A percentile compares a stretch with the other conserved stretches of the same genome.
These are phyloP conservation scores for Artibeus lituratus DNA, from an alignment of 2,797 vertebrate genomes.

Conservation along the genomic window DNA sequence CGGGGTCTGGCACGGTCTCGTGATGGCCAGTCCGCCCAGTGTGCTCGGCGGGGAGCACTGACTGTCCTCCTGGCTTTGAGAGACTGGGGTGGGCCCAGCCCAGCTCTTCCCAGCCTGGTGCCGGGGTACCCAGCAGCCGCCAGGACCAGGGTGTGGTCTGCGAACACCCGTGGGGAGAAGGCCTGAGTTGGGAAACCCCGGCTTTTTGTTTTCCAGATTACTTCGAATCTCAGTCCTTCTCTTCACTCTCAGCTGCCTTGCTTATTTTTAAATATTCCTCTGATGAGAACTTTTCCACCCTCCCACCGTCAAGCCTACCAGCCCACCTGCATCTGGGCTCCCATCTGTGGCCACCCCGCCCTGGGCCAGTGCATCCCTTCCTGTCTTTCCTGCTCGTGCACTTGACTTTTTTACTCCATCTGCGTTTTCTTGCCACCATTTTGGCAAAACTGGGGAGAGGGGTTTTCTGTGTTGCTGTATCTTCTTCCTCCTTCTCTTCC, in stretches of 20 bases:
- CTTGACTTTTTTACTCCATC: neutral
- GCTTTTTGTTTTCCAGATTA: neutral
- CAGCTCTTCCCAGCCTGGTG: neutral
- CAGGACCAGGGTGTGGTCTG: neutral
- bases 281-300: neutral
- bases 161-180: neutral
- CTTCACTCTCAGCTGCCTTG: neutral
- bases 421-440: neutral
- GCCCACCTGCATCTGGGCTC: neutral
- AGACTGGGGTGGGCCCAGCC: neutral
- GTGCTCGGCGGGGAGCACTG: rapidly evolving
- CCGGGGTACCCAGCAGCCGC: neutral
- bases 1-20: neutral
- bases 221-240: neutral
- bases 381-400: neutral
- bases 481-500: too few species aligned
- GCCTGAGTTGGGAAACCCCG: neutral
- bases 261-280: neutral
- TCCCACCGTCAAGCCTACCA: neutral
- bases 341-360: neutral
- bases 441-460: neutral
- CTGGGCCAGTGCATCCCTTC: neutral
- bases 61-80: neutral
- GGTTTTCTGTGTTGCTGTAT: neutral
- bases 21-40: neutral